phyloP scores from a whole-genome alignment of 2,797 vertebrate species.

The Geotrypetes seraphini region DNA sequence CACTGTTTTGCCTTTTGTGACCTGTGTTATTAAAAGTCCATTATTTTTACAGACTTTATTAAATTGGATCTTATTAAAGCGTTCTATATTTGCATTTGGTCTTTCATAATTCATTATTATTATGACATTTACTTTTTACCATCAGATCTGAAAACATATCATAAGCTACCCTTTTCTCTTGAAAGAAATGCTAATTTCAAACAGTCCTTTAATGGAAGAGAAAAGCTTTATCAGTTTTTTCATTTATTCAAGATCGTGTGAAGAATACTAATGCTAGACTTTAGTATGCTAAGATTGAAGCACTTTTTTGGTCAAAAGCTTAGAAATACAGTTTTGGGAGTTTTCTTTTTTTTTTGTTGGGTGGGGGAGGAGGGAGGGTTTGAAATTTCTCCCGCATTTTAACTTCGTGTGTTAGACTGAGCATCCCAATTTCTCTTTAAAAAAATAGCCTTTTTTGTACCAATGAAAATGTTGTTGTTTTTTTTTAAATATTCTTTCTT shows the following conservation, averaged over 20 bases:
- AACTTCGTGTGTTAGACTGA: too few relatives aligned
- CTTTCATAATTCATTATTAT: slow-evolving; percentile 99
- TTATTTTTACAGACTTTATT: slow-evolving; percentile 98
- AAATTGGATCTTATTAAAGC: slow-evolving; percentile 97
- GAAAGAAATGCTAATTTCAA: slow-evolving; percentile 99
- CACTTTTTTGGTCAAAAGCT: slow-evolving; percentile 63
- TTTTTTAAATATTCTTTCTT: neutral
- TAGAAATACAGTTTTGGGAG: slow-evolving; percentile 60
- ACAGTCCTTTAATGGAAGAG: slow-evolving; percentile 99
- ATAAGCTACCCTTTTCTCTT: slow-evolving; percentile 99
- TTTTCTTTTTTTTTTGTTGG: neutral
- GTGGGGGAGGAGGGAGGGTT: too few relatives aligned
- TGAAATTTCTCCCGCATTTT: too few relatives aligned
- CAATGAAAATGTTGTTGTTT: neutral
- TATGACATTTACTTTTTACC: slow-evolving; percentile 98
- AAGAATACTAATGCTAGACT: slow-evolving; percentile 96
- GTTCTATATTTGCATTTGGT: slow-evolving; percentile 99
- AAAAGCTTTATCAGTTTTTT: slow-evolving; percentile 97
- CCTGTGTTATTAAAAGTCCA: slow-evolving; percentile 76
- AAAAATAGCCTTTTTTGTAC: neutral
- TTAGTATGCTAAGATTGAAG: slow-evolving; percentile 65
- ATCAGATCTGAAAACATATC: slow-evolving; percentile 91
- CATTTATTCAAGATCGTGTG: slow-evolving; percentile 92
- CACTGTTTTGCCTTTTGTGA: slow-evolving; percentile 78
- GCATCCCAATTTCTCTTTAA: too few relatives aligned